These are phyloP conservation scores for Nebria salina DNA, from an alignment of 2,888 invertebrate genomes.

Conservation along the genomic window DNA sequence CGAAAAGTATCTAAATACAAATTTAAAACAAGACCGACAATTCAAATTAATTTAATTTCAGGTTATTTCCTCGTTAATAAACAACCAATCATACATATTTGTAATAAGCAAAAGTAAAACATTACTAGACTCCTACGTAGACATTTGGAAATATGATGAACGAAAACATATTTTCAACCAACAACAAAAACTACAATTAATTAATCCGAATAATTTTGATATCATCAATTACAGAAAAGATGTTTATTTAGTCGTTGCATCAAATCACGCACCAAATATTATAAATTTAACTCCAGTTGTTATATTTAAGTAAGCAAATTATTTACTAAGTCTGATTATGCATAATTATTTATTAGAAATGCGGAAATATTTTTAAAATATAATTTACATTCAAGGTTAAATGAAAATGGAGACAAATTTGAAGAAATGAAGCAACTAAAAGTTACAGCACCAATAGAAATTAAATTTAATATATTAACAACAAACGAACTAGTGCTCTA, in stretches of 20 bases:
- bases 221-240: slow-evolving; percentile 50
- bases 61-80: slow-evolving; percentile 51
- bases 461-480: slow-evolving; percentile 60
- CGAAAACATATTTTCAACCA: slow-evolving; percentile 51
- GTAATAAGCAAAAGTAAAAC: slow-evolving; percentile 48
- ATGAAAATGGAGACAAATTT: slow-evolving; percentile 53
- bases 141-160: slow-evolving; percentile 55
- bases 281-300: not conserved
- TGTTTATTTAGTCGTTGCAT: slow-evolving; percentile 27
- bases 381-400: slow-evolving; percentile 52
- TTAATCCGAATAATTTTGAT: slow-evolving; percentile 54
- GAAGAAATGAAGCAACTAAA: slow-evolving; percentile 59
- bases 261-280: not conserved
- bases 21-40: not conserved
- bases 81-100: slow-evolving; percentile 50
- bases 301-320: not conserved
- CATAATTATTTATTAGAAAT: not conserved
- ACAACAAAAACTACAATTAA: slow-evolving; percentile 54
- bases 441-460: slow-evolving; percentile 56
- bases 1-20: slow-evolving; percentile 14
- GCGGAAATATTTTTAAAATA: not conserved
- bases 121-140: slow-evolving; percentile 51
- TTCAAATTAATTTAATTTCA: slow-evolving; percentile 48
- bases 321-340: too few species aligned
- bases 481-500: slow-evolving; percentile 63